Conservation (phyloP, 2,888 invertebrate genomes). For the Antheraea yamamai region DNA sequence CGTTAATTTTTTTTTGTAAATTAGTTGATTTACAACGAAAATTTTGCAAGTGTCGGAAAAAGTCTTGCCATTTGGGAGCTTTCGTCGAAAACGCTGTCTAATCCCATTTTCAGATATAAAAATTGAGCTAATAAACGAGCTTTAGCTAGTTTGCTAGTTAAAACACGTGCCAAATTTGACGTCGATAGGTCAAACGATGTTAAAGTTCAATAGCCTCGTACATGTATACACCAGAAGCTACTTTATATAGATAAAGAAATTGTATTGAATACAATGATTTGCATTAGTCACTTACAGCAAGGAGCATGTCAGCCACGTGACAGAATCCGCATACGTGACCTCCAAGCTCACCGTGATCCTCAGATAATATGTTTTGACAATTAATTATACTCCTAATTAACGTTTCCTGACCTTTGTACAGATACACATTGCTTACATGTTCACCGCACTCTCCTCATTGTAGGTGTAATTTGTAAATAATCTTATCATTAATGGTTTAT, state of each 20-base stretch:
- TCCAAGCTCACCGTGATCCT: constrained; percentile 20
- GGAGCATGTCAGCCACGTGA: constrained; percentile 9
- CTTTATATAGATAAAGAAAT: background rate
- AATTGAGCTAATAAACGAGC: too few relatives aligned
- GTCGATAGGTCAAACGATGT: background rate
- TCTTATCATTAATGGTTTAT: background rate
- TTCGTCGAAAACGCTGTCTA: too few relatives aligned
- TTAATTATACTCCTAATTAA: constrained; percentile 31
- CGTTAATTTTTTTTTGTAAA: too few relatives aligned
- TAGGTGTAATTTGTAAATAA: constrained; percentile 9
- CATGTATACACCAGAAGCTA: background rate
- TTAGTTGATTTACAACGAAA: too few relatives aligned
- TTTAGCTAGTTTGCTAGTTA: too few relatives aligned
- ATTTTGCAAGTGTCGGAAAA: too few relatives aligned
- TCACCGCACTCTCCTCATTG: constrained; percentile 14
- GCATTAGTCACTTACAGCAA: background rate
- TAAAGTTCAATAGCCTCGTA: background rate
- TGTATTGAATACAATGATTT: background rate
- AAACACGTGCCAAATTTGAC: too few relatives aligned
- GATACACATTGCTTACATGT: constrained; percentile 9
- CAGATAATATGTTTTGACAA: constrained; percentile 29
- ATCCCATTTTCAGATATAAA: too few relatives aligned
- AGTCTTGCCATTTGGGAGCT: too few relatives aligned
- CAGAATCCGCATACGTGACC: constrained; percentile 31
- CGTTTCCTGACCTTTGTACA: constrained; percentile 13